phyloP scores from a whole-genome alignment of 37 sponge, comb jelly and placozoan genomes.

The Geodia barretti region DNA sequence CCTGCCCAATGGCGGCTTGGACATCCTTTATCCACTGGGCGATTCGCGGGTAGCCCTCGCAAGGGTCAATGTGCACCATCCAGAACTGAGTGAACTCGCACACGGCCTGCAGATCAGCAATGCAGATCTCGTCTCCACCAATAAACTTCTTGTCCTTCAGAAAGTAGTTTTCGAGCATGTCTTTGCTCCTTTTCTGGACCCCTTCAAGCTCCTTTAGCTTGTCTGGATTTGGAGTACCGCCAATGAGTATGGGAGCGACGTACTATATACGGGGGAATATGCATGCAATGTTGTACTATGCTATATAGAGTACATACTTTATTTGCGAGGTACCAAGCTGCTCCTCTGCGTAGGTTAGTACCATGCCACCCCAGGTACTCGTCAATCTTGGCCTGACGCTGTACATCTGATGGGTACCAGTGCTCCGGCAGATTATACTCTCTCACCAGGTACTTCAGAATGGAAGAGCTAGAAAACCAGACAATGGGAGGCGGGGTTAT shows the following conservation, averaged over 20 bases:
- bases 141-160: constrained; percentile 72
- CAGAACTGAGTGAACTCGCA: constrained; percentile 83
- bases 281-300: not conserved
- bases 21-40: constrained; percentile 62
- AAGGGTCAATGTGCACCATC: constrained; percentile 45
- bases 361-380: constrained; percentile 71
- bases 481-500: too few relatives aligned
- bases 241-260: constrained; percentile 27
- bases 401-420: constrained; percentile 60
- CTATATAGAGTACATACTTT: constrained; percentile 7
- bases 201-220: constrained; percentile 26
- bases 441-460: constrained; percentile 44
- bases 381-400: constrained; percentile 47
- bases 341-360: constrained; percentile 27
- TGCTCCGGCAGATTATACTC: constrained; percentile 52
- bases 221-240: constrained; percentile 19
- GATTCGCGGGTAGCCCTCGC: constrained; percentile 43
- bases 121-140: constrained; percentile 63
- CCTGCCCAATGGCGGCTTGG: constrained; percentile 43
- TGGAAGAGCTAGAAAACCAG: constrained; percentile 33
- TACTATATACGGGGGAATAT: not conserved
- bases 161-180: constrained; percentile 55
- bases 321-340: constrained; percentile 19
- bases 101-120: constrained; percentile 82
- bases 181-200: constrained; percentile 20